A percentile compares a stretch with the other conserved stretches of the same genome.
phyloP scores from a whole-genome alignment of 2,888 invertebrate species.

The Teleiodes luculella region DNA sequence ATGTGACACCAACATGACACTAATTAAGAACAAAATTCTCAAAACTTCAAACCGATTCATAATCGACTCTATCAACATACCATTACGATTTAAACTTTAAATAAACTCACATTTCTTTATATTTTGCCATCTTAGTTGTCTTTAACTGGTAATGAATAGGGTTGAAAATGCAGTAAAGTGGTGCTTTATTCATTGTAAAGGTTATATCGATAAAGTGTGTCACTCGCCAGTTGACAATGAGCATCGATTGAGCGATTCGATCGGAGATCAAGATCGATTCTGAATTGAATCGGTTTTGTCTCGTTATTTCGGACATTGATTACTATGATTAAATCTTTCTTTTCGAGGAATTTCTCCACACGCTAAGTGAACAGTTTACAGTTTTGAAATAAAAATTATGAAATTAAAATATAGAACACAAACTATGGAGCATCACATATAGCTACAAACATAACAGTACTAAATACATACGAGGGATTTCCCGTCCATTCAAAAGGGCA shows the following conservation, averaged over 20 bases:
- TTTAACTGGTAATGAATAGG: slow-evolving; percentile 3
- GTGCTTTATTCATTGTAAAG: no score
- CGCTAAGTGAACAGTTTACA: no score
- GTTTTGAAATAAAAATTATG: no score
- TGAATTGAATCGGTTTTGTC: slow-evolving; percentile 19
- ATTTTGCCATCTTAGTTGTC: background rate
- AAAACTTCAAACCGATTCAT: slow-evolving; percentile 3
- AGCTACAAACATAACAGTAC: no score
- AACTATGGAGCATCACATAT: no score
- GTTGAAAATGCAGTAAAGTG: slow-evolving; percentile 3
- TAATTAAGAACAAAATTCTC: slow-evolving; percentile 15
- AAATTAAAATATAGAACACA: no score
- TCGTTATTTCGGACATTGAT: slow-evolving; percentile 24
- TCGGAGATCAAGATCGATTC: slow-evolving; percentile 21
- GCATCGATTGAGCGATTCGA: slow-evolving; percentile 25
- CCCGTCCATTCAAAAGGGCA: no score
- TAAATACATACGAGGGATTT: no score
- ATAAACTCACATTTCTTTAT: background rate
- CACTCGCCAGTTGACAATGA: slow-evolving; percentile 24
- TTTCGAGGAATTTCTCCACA: background rate
- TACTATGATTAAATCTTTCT: background rate
- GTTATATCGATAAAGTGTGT: slow-evolving; percentile 11
- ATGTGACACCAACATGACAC: slow-evolving; percentile 19
- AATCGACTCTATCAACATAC: background rate
- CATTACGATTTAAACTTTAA: background rate